These are phyloP conservation scores for Clarias pachynema DNA, from an alignment of 2,797 vertebrate species.

Conservation along the genomic window DNA sequence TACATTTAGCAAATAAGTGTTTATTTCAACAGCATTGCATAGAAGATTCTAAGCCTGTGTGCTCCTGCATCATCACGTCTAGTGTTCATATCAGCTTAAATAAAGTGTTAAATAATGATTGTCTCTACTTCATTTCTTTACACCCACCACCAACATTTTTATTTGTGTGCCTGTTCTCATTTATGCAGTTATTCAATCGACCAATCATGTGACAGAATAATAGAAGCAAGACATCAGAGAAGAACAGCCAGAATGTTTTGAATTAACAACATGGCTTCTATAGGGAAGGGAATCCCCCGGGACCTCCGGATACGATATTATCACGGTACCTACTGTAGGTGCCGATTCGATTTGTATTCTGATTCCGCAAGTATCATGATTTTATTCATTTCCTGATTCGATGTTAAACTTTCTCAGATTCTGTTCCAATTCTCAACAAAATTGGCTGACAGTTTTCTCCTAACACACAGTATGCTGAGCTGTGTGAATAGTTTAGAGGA, in stretches of 20 bases:
- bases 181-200: neutral
- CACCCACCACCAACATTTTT: neutral
- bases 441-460: too few relatives aligned
- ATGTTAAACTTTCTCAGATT: too few relatives aligned
- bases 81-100: neutral
- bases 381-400: too few relatives aligned
- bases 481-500: too few relatives aligned
- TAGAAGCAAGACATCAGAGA: neutral
- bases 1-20: neutral
- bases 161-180: neutral
- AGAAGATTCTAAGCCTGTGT: neutral
- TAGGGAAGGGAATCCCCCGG: too few relatives aligned
- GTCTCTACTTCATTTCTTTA: neutral
- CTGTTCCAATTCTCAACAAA: too few relatives aligned
- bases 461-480: too few relatives aligned
- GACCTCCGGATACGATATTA: too few relatives aligned
- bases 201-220: neutral
- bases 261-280: neutral
- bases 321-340: too few relatives aligned
- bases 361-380: too few relatives aligned
- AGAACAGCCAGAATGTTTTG: neutral
- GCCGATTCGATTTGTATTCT: too few relatives aligned
- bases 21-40: neutral
- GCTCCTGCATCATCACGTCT: neutral
- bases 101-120: neutral